Evolutionary conservation across 2,797 vertebrate genomes (phyloP).

Genomic region (Mycteria americana): DNA sequence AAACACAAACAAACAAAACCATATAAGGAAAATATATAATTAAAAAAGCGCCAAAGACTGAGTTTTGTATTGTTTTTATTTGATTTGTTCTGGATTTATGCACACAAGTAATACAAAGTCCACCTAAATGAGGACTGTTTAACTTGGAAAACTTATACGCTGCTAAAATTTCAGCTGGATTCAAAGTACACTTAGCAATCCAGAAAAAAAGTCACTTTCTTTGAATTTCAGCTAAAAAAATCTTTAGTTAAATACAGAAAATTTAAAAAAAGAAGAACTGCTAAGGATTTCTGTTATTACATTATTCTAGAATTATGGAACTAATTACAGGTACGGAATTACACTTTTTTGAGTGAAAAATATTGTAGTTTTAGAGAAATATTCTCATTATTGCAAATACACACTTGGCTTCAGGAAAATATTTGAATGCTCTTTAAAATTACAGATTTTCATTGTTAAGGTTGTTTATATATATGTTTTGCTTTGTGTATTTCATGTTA

Average conservation of each 20-base stretch:
- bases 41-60: background rate
- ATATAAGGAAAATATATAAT: background rate
- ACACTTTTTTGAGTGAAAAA: background rate
- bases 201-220: background rate
- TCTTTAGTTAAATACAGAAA: background rate
- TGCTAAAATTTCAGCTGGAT: background rate
- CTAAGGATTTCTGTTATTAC: background rate
- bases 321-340: background rate
- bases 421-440: background rate
- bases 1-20: background rate
- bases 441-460: background rate
- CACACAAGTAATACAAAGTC: background rate
- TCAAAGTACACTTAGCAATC: background rate
- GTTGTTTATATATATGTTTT: background rate
- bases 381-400: background rate
- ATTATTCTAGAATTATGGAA: background rate
- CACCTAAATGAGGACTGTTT: background rate
- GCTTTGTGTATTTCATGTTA: background rate
- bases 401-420: background rate
- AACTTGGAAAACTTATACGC: background rate
- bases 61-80: background rate
- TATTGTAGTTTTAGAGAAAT: background rate
- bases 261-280: background rate
- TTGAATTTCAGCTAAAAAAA: background rate
- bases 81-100: background rate